Conservation (phyloP, 2,113 vertebrate species). For the Ctenomys sociabilis region DNA sequence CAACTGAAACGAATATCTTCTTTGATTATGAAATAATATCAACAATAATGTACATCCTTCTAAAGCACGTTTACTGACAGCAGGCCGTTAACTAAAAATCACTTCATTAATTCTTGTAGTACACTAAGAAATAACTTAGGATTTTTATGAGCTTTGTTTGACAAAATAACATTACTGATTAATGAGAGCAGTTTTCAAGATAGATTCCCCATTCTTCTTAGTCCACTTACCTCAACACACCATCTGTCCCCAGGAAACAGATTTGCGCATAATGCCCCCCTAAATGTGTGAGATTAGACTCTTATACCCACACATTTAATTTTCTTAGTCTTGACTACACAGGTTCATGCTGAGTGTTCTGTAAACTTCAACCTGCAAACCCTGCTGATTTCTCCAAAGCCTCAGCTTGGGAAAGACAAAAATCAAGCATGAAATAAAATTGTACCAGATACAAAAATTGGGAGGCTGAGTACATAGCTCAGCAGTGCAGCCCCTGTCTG, state of each 20-base stretch:
- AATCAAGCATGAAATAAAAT: constrained; percentile 27
- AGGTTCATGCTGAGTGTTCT: background rate
- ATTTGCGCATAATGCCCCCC: background rate
- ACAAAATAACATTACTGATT: constrained; percentile 1
- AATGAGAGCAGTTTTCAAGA: background rate
- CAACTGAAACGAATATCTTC: constrained; percentile 33
- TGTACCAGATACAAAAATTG: background rate
- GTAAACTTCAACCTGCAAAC: constrained; percentile 56
- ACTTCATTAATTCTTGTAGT: background rate
- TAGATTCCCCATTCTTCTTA: background rate
- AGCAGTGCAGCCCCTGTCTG: background rate
- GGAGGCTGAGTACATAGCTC: background rate
- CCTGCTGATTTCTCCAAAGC: constrained; percentile 36
- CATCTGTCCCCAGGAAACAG: background rate
- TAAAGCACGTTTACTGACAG: constrained; percentile 43
- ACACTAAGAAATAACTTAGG: constrained; percentile 21
- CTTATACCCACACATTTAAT: background rate
- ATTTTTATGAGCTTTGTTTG: constrained; percentile 4
- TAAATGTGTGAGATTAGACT: background rate
- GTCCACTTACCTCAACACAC: background rate
- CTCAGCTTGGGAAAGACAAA: constrained; percentile 59
- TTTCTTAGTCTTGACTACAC: constrained; percentile 18
- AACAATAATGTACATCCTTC: background rate
- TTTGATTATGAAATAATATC: background rate
- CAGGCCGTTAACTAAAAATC: background rate